Percentiles rank a stretch among this genome's conserved stretches.
These are phyloP conservation scores for Nesogale talazaci DNA, from an alignment of 2,113 vertebrate genomes.

Conservation along the genomic window DNA sequence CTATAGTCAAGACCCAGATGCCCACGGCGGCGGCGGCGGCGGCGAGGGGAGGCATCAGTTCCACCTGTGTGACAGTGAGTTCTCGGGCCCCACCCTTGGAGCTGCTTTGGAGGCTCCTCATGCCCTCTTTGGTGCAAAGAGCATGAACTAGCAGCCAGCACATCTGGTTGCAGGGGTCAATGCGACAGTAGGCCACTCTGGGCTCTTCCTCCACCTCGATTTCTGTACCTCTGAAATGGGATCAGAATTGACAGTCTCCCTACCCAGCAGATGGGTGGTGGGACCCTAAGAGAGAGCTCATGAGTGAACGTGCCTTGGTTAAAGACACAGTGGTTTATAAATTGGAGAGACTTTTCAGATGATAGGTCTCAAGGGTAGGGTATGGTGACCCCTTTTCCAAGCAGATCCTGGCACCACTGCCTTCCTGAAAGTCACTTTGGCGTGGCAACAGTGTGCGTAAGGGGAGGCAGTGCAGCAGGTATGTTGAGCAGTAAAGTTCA, in stretches of 20 bases:
- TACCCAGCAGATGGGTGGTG: background rate
- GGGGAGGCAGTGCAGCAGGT: too few relatives aligned
- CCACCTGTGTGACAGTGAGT: background rate
- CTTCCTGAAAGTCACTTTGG: too few relatives aligned
- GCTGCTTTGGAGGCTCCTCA: background rate
- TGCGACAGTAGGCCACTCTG: background rate
- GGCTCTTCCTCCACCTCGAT: background rate
- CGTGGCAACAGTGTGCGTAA: too few relatives aligned
- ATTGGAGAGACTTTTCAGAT: background rate
- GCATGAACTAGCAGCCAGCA: too few relatives aligned
- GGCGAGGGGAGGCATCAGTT: background rate
- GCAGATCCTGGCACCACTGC: too few relatives aligned
- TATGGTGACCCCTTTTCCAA: too few relatives aligned
- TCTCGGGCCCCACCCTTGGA: background rate
- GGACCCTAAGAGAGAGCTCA: rapidly evolving
- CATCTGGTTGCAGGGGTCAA: background rate
- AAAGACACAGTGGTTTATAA: background rate
- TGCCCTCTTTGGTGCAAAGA: background rate
- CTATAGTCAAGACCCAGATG: background rate
- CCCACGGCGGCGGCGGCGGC: too few relatives aligned
- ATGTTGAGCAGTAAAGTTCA: too few relatives aligned
- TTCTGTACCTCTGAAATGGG: background rate
- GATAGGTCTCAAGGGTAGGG: background rate
- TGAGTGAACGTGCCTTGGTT: background rate
- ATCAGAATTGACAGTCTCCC: background rate